Percentiles rank a stretch among this genome's conserved stretches.
Evolutionary conservation across 2,888 invertebrate species (phyloP).

Genomic region (Rhopalosiphum nymphaeae): DNA sequence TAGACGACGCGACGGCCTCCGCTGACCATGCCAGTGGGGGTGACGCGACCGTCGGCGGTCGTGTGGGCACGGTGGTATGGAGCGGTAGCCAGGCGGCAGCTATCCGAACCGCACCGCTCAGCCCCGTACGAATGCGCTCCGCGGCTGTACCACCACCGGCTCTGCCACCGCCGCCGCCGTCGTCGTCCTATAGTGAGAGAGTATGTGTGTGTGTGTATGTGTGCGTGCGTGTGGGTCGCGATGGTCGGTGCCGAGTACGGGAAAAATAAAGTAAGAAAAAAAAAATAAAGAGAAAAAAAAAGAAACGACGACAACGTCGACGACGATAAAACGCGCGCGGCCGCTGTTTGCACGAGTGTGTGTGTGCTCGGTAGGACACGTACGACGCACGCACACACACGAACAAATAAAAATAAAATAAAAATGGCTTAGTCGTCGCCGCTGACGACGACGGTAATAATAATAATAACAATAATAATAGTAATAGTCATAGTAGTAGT

Average conservation of each 20-base stretch:
- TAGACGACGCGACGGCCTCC: constrained; percentile 44
- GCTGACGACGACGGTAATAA: neutral
- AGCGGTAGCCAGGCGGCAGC: neutral
- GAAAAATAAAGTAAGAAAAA: constrained; percentile 36
- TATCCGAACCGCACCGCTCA: neutral
- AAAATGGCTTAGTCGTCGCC: constrained; percentile 42
- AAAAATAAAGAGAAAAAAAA: constrained; percentile 2
- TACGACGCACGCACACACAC: constrained; percentile 1
- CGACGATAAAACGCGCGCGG: constrained; percentile 43
- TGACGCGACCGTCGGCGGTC: neutral
- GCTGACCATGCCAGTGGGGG: neutral
- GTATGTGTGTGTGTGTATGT: neutral
- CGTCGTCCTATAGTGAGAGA: neutral
- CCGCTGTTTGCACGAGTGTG: constrained; percentile 26
- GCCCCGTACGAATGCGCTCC: neutral
- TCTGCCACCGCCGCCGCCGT: neutral
- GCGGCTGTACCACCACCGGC: neutral
- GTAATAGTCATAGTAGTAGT: neutral
- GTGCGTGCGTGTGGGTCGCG: constrained; percentile 41
- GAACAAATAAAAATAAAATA: constrained; percentile 40
- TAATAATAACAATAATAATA: constrained; percentile 41
- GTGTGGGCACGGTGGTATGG: neutral
- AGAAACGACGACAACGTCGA: constrained; percentile 13
- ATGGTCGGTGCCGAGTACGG: constrained; percentile 55
- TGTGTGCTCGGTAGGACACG: neutral